phyloP scores from a whole-genome alignment of 2,797 vertebrate species.

The Urocyon cinereoargenteus region DNA sequence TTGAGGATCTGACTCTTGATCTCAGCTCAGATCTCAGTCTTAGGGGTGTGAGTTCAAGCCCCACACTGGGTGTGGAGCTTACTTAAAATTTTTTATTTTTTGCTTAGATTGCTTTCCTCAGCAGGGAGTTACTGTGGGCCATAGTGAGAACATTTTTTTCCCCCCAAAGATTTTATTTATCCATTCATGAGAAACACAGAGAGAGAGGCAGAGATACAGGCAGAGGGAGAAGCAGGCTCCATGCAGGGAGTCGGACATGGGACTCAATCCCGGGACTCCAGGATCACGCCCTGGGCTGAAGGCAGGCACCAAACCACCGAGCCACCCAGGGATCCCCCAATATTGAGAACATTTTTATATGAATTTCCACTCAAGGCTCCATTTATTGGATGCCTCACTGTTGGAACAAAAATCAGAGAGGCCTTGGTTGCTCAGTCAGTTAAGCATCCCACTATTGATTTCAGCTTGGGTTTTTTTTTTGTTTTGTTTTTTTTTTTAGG shows the following conservation, averaged over 20 bases:
- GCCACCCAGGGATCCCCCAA: too few relatives aligned
- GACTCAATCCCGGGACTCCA: too few relatives aligned
- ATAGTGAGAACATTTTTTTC: background rate
- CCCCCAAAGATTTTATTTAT: too few relatives aligned
- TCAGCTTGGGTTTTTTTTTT: background rate
- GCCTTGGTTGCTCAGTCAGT: background rate
- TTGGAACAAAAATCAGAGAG: constrained; percentile 44
- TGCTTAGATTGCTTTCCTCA: constrained; percentile 14
- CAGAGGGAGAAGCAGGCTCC: too few relatives aligned
- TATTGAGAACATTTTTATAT: constrained; percentile 25
- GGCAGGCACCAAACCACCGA: too few relatives aligned
- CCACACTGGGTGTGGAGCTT: background rate
- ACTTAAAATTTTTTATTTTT: background rate
- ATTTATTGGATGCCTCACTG: constrained; percentile 7
- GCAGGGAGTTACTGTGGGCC: background rate
- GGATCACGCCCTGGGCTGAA: too few relatives aligned
- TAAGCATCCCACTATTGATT: background rate
- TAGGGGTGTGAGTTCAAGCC: background rate
- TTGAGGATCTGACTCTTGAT: background rate
- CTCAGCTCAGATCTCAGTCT: background rate
- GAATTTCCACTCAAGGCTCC: background rate
- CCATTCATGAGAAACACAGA: too few relatives aligned
- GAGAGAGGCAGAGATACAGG: too few relatives aligned
- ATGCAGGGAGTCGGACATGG: too few relatives aligned
- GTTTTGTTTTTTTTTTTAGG: too few relatives aligned